These are phyloP conservation scores for Acipenser oxyrinchus DNA, from an alignment of 2,797 vertebrate genomes.

Conservation along the genomic window DNA sequence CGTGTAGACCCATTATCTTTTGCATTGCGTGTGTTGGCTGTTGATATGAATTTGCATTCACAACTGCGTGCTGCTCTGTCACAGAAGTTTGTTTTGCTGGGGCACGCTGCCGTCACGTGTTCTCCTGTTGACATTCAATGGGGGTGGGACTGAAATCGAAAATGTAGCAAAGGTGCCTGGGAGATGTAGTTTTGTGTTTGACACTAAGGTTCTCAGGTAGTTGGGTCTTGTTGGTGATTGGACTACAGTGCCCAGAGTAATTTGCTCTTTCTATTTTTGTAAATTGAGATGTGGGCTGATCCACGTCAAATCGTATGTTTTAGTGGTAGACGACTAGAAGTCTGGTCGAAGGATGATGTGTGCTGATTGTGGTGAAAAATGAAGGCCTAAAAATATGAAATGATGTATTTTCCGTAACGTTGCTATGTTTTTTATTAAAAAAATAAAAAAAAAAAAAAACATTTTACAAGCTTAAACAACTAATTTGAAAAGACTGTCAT, in stretches of 20 bases:
- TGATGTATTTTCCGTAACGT: too few species aligned
- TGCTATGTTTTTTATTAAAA: background rate
- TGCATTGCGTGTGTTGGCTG: too few species aligned
- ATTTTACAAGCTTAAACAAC: too few species aligned
- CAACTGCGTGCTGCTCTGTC: background rate
- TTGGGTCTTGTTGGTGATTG: background rate
- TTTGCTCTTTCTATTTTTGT: background rate
- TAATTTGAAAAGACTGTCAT: too few species aligned
- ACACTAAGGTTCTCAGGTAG: background rate
- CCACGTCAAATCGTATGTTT: constrained; percentile 2
- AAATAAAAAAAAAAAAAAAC: background rate
- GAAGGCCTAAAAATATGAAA: too few species aligned
- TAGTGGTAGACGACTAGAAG: background rate
- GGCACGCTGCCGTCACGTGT: constrained; percentile 24
- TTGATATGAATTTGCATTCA: background rate
- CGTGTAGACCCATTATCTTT: too few species aligned
- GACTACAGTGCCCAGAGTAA: constrained; percentile 12
- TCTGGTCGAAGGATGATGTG: too few species aligned
- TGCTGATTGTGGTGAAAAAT: too few species aligned
- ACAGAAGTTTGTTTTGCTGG: constrained; percentile 19
- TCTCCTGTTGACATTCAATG: constrained; percentile 37
- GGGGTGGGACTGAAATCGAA: background rate
- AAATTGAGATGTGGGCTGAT: too few species aligned
- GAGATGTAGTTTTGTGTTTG: constrained; percentile 2
- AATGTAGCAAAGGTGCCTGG: background rate